Percentiles rank a stretch among this genome's conserved stretches.
Conservation (phyloP, 2,797 vertebrate genomes). For the Picus viridis region DNA sequence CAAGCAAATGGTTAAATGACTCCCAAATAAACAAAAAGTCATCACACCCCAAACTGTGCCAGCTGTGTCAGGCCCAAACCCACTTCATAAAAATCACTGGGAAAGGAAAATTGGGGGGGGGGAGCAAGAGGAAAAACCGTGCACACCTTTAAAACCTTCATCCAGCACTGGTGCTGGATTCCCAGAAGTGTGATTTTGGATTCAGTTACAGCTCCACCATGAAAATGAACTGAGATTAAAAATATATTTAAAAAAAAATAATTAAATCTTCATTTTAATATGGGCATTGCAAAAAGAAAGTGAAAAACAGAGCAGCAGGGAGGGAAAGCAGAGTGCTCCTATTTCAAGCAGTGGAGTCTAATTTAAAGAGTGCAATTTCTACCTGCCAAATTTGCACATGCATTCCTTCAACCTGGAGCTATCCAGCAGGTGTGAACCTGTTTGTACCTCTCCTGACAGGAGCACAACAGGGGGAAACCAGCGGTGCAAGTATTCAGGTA, state of each 20-base stretch:
- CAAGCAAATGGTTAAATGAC: not conserved
- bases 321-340: slow-evolving; percentile 7
- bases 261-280: slow-evolving; percentile 14
- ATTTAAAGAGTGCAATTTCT: not conserved
- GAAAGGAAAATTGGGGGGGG: not conserved
- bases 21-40: not conserved
- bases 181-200: not conserved
- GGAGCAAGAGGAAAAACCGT: not conserved
- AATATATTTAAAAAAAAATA: not conserved
- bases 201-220: not conserved
- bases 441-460: slow-evolving; percentile 24
- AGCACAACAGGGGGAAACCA: slow-evolving; percentile 23
- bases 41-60: not conserved
- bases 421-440: slow-evolving; percentile 21
- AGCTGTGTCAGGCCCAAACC: not conserved
- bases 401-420: not conserved
- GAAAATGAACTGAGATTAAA: not conserved
- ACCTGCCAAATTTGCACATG: slow-evolving; percentile 35
- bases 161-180: not conserved
- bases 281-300: not conserved
- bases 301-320: slow-evolving; percentile 11
- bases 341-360: not conserved
- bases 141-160: not conserved
- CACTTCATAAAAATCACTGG: not conserved
- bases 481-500: not conserved